Evolutionary conservation across 2,797 vertebrate species (phyloP), one percentile per base, ranked within the genome.

Genomic region (Schizopygopsis pylzovi): DNA sequence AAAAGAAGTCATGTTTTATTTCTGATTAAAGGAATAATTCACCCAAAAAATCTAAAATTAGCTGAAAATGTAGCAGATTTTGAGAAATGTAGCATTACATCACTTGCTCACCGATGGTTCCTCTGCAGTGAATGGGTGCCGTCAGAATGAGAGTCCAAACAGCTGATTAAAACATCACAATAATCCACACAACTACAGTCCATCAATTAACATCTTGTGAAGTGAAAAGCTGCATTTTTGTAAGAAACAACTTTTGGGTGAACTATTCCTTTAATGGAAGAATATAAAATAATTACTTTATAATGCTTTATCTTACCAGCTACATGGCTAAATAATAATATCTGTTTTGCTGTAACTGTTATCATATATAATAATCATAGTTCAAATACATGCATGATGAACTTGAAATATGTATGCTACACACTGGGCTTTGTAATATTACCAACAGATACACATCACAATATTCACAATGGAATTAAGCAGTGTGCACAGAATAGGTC

Each of bases 41-140:
- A 6, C 13, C 25, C n/a, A 6, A 56, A 22, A 56, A 22, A 0
- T 10, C 0, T 10, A 0, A n/a, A n/a, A 22, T 22, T 56, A 6
- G 11, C 25, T 13, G 59, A 63, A 13, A 6, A 28, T 28, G 6
- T 5, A 63, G 0, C n/a, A 25, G 59, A 63, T 33, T 33, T 65
- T 2, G 28, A 65, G 61, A 65, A 33, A 33, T 13, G 0, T 65
- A 33, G 11, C 59, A 61, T 61, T 61, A 1, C 4, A 13, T 61
- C 59, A 1, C 59, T 63, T 28, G n/a, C 11, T 63, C n/a, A 13
- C n/a, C n/a, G 13, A 13, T 61, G n/a, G n/a, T 13, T 63, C 11
- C 12, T 63, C 22, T 11, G 18, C 6, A 54, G 56, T 61, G 25
- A 28, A 63, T 63, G 61, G 61, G 61, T 63, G 25, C 61, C 11